phyloP scores from a whole-genome alignment of 2,888 invertebrate genomes.

The Phortica okadai region DNA sequence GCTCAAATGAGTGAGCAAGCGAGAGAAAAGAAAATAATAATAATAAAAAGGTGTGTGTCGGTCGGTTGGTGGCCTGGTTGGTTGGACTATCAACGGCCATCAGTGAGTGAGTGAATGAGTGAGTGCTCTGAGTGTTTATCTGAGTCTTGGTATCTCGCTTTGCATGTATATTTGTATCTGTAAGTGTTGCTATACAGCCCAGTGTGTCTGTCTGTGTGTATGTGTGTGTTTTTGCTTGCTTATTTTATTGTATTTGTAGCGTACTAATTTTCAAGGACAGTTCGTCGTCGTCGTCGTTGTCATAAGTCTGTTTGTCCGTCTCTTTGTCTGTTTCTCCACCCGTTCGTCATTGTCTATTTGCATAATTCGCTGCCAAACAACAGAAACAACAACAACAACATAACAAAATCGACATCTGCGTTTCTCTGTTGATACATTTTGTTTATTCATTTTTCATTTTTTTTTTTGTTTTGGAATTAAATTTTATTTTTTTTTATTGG shows the following conservation, averaged over 20 bases:
- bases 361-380: neutral
- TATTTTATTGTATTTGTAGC: neutral
- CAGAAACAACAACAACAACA: neutral
- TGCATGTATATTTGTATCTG: conserved; percentile 2
- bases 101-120: too few relatives aligned
- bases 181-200: neutral
- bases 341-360: conserved; percentile 7
- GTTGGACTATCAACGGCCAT: too few relatives aligned
- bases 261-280: conserved; percentile 22
- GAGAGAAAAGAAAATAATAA: too few relatives aligned
- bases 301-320: neutral
- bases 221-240: neutral
- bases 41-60: neutral
- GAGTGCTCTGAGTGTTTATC: neutral
- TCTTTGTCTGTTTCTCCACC: neutral
- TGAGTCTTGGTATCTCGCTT: neutral
- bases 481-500: neutral
- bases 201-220: neutral
- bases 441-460: conserved; percentile 3
- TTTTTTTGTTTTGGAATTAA: neutral
- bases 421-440: conserved; percentile 3
- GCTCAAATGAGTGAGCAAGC: neutral
- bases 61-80: neutral
- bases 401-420: neutral
- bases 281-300: conserved; percentile 1